Percentiles rank a stretch among this genome's conserved stretches.
Conservation (phyloP, 2,888 invertebrate species). For the Osmoderma eremita region DNA sequence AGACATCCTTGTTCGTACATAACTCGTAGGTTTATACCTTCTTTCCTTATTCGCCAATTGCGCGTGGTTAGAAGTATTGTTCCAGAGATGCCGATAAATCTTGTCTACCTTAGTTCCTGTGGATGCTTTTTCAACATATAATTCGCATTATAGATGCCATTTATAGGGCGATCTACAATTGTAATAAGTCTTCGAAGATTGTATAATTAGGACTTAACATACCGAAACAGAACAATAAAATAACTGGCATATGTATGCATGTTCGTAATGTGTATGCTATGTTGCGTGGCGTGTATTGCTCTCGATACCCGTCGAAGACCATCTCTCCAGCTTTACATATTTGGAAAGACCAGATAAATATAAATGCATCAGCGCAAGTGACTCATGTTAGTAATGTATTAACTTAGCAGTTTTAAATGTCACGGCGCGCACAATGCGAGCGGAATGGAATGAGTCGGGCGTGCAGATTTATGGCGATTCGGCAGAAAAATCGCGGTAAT, state of each 20-base stretch:
- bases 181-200: slow-evolving; percentile 25
- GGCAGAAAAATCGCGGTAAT: slow-evolving; percentile 47
- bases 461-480: slow-evolving; percentile 50
- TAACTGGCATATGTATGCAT: background rate
- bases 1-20: no score
- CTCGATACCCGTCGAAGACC: slow-evolving; percentile 40
- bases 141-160: slow-evolving; percentile 29
- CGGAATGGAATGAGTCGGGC: slow-evolving; percentile 45
- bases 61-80: background rate
- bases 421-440: slow-evolving; percentile 51
- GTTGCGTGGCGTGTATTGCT: background rate
- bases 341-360: slow-evolving; percentile 54
- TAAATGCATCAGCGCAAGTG: slow-evolving; percentile 52
- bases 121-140: slow-evolving; percentile 18
- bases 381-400: slow-evolving; percentile 55
- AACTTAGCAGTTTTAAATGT: slow-evolving; percentile 54
- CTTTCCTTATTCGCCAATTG: background rate
- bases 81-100: slow-evolving; percentile 21
- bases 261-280: no score
- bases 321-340: slow-evolving; percentile 48
- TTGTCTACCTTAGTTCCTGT: background rate
- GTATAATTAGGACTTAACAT: slow-evolving; percentile 36
- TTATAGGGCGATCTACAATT: slow-evolving; percentile 31
- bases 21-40: no score
- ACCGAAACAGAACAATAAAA: slow-evolving; percentile 27